Percentiles rank a stretch among this genome's conserved stretches.
These are phyloP conservation scores for Peromyscus californicus DNA, from an alignment of 2,113 vertebrate species.

Conservation along the genomic window DNA sequence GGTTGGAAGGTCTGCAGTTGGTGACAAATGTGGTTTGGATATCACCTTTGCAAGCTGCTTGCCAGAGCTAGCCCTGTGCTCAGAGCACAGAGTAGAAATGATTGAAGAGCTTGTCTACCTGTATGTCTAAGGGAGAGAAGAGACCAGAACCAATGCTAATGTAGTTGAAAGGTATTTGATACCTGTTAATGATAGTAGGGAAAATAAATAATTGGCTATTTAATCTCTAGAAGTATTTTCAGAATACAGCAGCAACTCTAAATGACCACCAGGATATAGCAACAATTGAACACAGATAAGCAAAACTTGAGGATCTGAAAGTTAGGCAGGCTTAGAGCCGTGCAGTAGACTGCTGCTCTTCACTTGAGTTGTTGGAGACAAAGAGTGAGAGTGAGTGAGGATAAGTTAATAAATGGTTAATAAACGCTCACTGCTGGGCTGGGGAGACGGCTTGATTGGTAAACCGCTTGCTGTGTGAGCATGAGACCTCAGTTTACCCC, in stretches of 20 bases:
- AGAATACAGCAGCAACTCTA: slow-evolving; percentile 1
- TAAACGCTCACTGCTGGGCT: neutral
- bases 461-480: rapidly evolving
- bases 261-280: neutral
- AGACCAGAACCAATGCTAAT: neutral
- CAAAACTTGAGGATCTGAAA: neutral
- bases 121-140: neutral
- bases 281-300: slow-evolving; percentile 40
- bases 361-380: neutral
- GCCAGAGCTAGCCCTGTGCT: neutral
- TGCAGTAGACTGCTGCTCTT: neutral
- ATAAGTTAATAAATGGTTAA: no score
- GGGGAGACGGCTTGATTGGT: no score
- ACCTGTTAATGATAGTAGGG: neutral
- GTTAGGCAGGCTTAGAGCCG: neutral
- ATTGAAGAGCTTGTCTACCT: neutral
- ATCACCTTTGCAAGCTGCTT: neutral
- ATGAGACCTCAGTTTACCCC: neutral
- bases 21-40: neutral
- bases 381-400: neutral
- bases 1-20: neutral
- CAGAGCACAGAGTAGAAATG: neutral
- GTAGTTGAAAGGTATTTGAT: neutral
- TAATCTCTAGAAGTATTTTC: slow-evolving; percentile 25
- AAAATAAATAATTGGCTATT: slow-evolving; percentile 22